Evolutionary conservation across 2,797 vertebrate species (phyloP).

Genomic region (Distichodus sexfasciatus): DNA sequence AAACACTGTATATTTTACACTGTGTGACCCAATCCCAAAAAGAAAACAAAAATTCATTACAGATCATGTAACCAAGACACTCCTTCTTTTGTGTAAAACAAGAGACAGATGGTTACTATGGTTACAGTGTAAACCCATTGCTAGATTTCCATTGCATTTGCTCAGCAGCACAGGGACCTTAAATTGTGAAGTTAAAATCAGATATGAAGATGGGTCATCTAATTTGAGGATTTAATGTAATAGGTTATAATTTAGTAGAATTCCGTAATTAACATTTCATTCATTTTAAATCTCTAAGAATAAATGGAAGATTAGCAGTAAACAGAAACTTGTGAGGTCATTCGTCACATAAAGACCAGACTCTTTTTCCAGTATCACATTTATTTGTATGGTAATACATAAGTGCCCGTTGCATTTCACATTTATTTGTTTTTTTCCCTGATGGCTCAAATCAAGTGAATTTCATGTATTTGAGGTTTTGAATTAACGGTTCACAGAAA

Average conservation of each 20-base stretch:
- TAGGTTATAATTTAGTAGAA: background rate
- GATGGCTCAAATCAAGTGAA: background rate
- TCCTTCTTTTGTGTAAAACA: slow-evolving; percentile 29
- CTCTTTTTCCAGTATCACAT: slow-evolving; percentile 2
- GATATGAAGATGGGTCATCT: too few species aligned
- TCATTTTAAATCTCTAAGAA: background rate
- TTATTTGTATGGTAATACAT: background rate
- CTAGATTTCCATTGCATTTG: slow-evolving; percentile 31
- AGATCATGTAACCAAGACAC: slow-evolving; percentile 31
- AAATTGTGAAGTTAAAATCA: slow-evolving; percentile 5
- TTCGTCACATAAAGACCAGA: slow-evolving; percentile 16
- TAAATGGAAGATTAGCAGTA: slow-evolving; percentile 18
- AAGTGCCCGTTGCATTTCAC: background rate
- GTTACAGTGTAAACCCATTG: slow-evolving; percentile 44
- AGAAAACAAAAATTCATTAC: slow-evolving; percentile 5
- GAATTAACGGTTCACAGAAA: background rate
- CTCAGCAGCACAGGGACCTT: slow-evolving; percentile 6
- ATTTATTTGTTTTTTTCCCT: background rate
- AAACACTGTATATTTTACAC: background rate
- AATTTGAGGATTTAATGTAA: too few species aligned
- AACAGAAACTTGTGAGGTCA: slow-evolving; percentile 27
- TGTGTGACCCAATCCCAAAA: background rate
- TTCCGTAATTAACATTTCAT: background rate
- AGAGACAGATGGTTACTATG: slow-evolving; percentile 50
- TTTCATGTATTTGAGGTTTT: background rate